Evolutionary conservation across 2,797 vertebrate genomes (phyloP), one percentile per base, ranked within the genome.

Genomic region (Chiroxiphia lanceolata): DNA sequence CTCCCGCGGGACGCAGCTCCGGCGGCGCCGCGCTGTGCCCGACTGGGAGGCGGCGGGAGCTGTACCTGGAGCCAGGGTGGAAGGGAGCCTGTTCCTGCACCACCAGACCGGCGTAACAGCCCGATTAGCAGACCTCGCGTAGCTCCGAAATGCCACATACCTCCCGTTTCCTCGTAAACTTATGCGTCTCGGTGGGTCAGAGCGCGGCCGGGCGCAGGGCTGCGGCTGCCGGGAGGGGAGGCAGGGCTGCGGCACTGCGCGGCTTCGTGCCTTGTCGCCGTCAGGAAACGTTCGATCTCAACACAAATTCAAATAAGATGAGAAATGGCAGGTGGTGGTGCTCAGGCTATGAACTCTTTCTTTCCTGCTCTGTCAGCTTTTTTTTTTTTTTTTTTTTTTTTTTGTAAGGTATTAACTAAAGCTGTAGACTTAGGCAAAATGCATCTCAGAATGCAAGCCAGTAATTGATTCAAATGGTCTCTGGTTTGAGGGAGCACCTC

Each of bases 151-250:
- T 15, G 56, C 65, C n/a, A 0, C 7, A 7, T 11, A 2, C 9
- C 36, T 56, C 29, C 47, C 1, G 13, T 50, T 57, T 40, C 19
- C 29, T 31, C 6, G 0, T 15, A 7, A 65, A 57, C 47, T 83
- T 40, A 29, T 8, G 77, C 19, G 5, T 23, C 18, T 57, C 26
- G 74, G 27, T 45, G 8, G 18, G 57, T 63, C 22, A 45, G 29
- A 51, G 57, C 38, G 33, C 48, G 22, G 45, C 21, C 23, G 71
- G 50, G 15, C 12, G 94, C 50, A 7, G 51, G 69, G 44, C 31
- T 90, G 87, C 80, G 65, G 67, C 67, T 72, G 59, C 67, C 80
- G 53, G 38, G 51, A 90, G 88, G 34, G 45, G 51, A 78, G 67
- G 53, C 67, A 53, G 40, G 65, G 33, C 65, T 90, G 87, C 87